phyloP scores from a whole-genome alignment of 2,113 vertebrate species.

The Talpa occidentalis region DNA sequence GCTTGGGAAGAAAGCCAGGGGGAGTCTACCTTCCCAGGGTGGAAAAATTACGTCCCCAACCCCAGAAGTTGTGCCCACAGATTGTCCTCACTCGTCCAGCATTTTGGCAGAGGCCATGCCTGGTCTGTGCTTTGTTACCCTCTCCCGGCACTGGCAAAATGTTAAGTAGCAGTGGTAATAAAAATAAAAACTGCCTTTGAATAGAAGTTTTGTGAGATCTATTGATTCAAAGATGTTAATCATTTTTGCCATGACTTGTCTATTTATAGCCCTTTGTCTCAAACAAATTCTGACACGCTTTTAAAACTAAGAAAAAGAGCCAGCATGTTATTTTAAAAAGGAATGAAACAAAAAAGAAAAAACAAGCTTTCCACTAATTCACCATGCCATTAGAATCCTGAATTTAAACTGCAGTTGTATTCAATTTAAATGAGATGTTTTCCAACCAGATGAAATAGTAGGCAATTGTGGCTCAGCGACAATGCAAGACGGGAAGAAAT shows the following conservation, averaged over 20 bases:
- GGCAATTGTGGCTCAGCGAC: slow-evolving; percentile 68
- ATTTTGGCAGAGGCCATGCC: neutral
- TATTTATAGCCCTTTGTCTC: slow-evolving; percentile 72
- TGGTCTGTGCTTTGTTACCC: slow-evolving; percentile 21
- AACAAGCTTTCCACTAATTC: slow-evolving; percentile 64
- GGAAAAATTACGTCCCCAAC: slow-evolving; percentile 27
- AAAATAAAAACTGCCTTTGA: slow-evolving; percentile 51
- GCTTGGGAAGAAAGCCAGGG: neutral
- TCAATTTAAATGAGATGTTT: slow-evolving; percentile 81
- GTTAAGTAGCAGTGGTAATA: slow-evolving; percentile 39
- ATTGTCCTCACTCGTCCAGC: neutral
- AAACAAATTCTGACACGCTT: slow-evolving; percentile 69
- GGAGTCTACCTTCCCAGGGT: neutral
- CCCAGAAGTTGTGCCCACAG: neutral
- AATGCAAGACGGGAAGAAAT: slow-evolving; percentile 41
- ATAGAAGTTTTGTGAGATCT: slow-evolving; percentile 67
- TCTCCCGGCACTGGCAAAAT: slow-evolving; percentile 36
- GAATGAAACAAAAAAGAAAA: neutral
- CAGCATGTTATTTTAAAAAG: slow-evolving; percentile 51
- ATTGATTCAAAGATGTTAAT: slow-evolving; percentile 71
- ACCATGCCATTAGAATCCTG: slow-evolving; percentile 72
- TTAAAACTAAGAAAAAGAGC: slow-evolving; percentile 42
- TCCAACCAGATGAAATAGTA: slow-evolving; percentile 73
- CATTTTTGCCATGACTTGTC: slow-evolving; percentile 60
- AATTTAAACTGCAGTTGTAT: slow-evolving; percentile 70